Base-by-base conservation (phyloP, 2,888 invertebrate species). In the Heterodera filipjevi region DNA sequence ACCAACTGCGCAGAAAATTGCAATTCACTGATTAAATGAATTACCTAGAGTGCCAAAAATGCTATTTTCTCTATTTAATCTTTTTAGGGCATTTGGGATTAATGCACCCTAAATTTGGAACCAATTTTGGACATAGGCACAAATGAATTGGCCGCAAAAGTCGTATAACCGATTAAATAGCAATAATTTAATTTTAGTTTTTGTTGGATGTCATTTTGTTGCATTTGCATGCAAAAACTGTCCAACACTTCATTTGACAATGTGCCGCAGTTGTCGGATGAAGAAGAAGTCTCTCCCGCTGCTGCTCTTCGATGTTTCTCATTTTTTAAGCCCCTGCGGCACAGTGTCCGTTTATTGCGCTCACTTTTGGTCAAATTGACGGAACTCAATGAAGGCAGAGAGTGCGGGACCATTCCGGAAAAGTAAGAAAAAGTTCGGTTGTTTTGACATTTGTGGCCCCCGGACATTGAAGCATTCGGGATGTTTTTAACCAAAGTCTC, bases 261-360 rank as follows among this genome's bases (percentile, higher is more conserved):
- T 77, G 79, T 77, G 79, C 39, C 49, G 66, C 70, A 46, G n/a
- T 76, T 70, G n/a, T n/a, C n/a, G n/a, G n/a, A n/a, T n/a, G n/a
- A n/a, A 30, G 79, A 78, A 39, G 78, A 79, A 78, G 79, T 79
- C 5, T 49, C 19, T 12, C 32, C 10, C 59, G 27, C 27, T 39
- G 44, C 75, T 64, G 3, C 30, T 32, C 27, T 19, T 44, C 27
- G 30, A 59, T 3, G 27, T 32, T 30, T 14, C 59, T 5, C 16
- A n/a, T 22, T 35, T 59, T 27, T 3, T n/a, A 27, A 66, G 39
- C 39, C 12, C 39, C 12, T 6, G 2, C 12, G 39, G 39, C n/a
- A 39, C 39, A 10, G 39, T 39, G 39, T 75, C 64, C 16, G 33
- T 32, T 10, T 33, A n/a, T 30, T 75, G 22, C 75, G 46, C 14